Base-by-base conservation (phyloP, 2,113 vertebrate genomes). In the Chroicocephalus ridibundus region DNA sequence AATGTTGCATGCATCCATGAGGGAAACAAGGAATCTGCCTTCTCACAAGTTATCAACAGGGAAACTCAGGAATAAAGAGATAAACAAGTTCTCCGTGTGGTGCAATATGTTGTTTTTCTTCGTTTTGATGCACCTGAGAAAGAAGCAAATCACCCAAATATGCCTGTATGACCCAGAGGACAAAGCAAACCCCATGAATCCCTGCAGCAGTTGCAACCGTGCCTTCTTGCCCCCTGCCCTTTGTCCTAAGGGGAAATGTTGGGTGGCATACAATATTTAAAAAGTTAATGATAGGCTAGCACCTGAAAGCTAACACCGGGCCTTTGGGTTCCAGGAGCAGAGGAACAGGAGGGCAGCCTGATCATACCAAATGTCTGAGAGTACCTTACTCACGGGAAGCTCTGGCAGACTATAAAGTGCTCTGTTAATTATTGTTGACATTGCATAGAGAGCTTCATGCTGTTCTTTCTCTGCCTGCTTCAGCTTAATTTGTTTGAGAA, bases 351-450 rank as follows among this genome's bases (percentile, higher is more conserved):
- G 49, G 65, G 54, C 83, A 94, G 89, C 62, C 82, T 51, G 82
- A 32, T 95, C 81, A 69, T 87, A 82, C 61, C 83, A 76, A 93
- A 84, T 72, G 27, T 66, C 70, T 95, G 84, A 90, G 70, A 88
- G 87, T 95, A 94, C 83, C 93, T 97, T 84, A 84, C 82, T 91
- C 94, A 84, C 0, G 2, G 57, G 61, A 94, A 94, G 70, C 61
- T 40, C 36, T 93, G 83, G 58, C 91, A 95, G 95, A 91, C 93
- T 96, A 89, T 77, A 86, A 97, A 96, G 82, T 88, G 86, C 62
- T 95, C 94, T 81, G 96, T 94, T 97, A 96, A 96, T 95, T 94
- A 96, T 85, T 97, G 95, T 97, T 97, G 95, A 97, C 96, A 96
- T 93, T 96, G 70, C 91, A 93, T 85, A 91, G 96, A 96, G 78